Conservation (phyloP, 37 sponge, comb jelly and placozoan species). For the Cliona cf. orientalis region DNA sequence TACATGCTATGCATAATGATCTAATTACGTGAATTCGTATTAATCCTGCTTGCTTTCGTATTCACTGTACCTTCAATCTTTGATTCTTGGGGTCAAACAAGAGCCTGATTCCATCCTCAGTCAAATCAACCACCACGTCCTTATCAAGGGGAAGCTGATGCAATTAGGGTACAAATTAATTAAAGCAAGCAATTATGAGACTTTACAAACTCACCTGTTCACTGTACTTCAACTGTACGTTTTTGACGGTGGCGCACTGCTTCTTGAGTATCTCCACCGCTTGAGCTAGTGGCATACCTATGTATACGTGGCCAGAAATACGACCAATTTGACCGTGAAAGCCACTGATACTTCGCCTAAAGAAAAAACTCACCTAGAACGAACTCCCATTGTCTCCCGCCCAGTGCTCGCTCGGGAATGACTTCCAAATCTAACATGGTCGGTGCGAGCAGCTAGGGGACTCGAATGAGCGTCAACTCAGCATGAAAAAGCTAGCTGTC, state of each 20-base stretch:
- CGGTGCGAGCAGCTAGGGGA: not conserved
- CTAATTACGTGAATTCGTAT: not conserved
- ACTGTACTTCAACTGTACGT: constrained; percentile 73
- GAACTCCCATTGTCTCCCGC: constrained; percentile 86
- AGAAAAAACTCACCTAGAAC: constrained; percentile 67
- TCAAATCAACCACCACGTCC: constrained; percentile 84
- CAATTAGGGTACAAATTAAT: not conserved
- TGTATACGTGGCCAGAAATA: not conserved
- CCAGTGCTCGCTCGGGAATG: constrained; percentile 82
- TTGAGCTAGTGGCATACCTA: constrained; percentile 83
- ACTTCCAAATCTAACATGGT: constrained; percentile 91
- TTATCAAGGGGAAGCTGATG: constrained; percentile 71
- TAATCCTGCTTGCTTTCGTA: too few relatives aligned
- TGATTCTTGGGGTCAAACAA: constrained; percentile 86
- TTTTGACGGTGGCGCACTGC: constrained; percentile 58
- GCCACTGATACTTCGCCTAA: not conserved
- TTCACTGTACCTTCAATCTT: constrained; percentile 84
- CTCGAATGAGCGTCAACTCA: too few relatives aligned
- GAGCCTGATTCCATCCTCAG: constrained; percentile 83
- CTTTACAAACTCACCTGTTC: constrained; percentile 57
- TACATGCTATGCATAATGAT: not conserved
- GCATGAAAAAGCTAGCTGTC: not conserved
- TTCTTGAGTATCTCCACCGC: constrained; percentile 73
- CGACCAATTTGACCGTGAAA: not conserved
- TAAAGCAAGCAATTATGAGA: not conserved